These are phyloP conservation scores for Lymantria dispar DNA, from an alignment of 2,888 invertebrate genomes.

Conservation along the genomic window DNA sequence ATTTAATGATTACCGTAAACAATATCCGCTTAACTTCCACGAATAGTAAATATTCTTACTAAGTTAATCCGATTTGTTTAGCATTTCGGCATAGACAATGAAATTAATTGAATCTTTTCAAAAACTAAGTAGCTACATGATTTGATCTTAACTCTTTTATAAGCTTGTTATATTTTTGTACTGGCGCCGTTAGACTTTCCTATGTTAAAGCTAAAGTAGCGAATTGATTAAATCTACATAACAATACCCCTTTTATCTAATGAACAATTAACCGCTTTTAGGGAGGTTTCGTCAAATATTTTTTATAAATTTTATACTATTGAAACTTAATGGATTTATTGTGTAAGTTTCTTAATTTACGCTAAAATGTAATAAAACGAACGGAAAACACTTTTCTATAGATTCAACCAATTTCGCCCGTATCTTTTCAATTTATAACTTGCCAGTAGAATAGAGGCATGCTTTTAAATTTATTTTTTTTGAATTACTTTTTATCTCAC, in stretches of 20 bases:
- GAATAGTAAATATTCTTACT: neutral
- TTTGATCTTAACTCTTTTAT: too few species aligned
- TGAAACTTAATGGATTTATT: constrained; percentile 24
- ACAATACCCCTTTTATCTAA: neutral
- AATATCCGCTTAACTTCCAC: neutral
- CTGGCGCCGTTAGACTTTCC: too few species aligned
- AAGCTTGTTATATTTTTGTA: too few species aligned
- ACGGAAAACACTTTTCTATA: constrained; percentile 14
- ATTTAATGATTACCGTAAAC: neutral
- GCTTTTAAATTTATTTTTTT: neutral
- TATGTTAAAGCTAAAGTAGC: too few species aligned
- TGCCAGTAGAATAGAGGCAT: constrained; percentile 6
- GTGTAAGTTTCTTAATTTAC: constrained; percentile 11
- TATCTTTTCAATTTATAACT: constrained; percentile 15
- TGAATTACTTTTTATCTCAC: neutral
- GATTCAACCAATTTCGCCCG: constrained; percentile 12
- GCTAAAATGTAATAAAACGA: constrained; percentile 19
- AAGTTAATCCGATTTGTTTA: constrained; percentile 19
- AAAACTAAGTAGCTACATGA: too few species aligned
- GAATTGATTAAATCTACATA: too few species aligned
- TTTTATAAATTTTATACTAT: constrained; percentile 7
- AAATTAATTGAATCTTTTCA: neutral
- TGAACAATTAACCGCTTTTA: neutral
- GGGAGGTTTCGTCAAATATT: neutral
- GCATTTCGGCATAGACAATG: constrained; percentile 10